phyloP scores from a whole-genome alignment of 1,140 invertebrate species.

The Tetramorium alpestre region DNA sequence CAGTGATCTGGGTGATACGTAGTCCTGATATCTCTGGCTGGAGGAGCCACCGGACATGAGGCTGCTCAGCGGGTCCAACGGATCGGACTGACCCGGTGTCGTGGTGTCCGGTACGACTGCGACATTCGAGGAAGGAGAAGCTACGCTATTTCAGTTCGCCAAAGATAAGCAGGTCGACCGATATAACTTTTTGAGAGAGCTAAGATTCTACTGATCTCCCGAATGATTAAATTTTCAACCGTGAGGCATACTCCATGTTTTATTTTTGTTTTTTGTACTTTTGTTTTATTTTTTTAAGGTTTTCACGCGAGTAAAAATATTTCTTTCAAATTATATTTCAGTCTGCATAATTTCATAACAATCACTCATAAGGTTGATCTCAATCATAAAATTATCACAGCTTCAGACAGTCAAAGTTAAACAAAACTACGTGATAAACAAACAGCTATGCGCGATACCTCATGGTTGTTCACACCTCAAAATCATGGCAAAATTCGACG shows the following conservation, averaged over 20 bases:
- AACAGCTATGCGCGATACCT: neutral
- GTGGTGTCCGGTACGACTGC: constrained; percentile 91
- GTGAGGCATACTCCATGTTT: neutral
- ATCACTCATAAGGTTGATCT: neutral
- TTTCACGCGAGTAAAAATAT: neutral
- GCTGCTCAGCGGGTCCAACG: constrained; percentile 91
- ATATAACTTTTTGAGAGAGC: neutral
- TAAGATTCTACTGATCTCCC: constrained; percentile 4
- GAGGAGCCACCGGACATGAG: constrained; percentile 85
- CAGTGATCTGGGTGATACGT: constrained; percentile 89
- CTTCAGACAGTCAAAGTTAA: neutral
- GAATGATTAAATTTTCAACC: constrained; percentile 25
- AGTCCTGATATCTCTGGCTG: constrained; percentile 83
- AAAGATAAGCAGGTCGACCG: neutral
- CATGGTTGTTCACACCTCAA: neutral
- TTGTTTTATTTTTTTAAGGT: neutral
- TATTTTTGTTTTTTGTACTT: neutral
- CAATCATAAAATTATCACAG: neutral
- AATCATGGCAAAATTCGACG: neutral
- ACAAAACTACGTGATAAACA: neutral
- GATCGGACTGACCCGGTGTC: constrained; percentile 87
- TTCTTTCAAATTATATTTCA: neutral
- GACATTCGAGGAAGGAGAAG: constrained; percentile 36
- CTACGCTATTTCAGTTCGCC: constrained; percentile 38
- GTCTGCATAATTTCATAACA: neutral